Conservation (phyloP, 1,140 invertebrate genomes). For the Leucophenga varia region DNA sequence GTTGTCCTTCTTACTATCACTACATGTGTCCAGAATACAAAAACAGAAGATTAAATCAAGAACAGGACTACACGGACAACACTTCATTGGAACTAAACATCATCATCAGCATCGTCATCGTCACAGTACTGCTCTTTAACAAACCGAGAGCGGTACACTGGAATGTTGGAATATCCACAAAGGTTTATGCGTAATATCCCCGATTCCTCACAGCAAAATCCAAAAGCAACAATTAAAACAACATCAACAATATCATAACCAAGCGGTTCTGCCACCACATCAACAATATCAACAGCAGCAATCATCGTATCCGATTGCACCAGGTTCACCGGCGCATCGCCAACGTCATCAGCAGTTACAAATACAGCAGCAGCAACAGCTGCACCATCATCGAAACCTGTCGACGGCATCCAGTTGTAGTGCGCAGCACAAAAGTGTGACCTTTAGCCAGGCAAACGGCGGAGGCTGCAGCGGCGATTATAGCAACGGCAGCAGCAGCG, state of each 20-base stretch:
- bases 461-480: constrained; percentile 28
- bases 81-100: too few species aligned
- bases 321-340: constrained; percentile 43
- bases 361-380: constrained; percentile 24
- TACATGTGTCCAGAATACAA: too few species aligned
- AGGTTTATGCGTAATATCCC: constrained; percentile 55
- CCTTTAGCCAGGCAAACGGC: constrained; percentile 46
- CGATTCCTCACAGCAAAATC: constrained; percentile 46
- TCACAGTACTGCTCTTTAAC: constrained; percentile 24
- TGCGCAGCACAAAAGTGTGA: constrained; percentile 55
- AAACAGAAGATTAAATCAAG: too few species aligned
- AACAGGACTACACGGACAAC: too few species aligned
- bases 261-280: constrained; percentile 26
- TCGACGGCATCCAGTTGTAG: constrained; percentile 53
- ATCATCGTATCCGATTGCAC: constrained; percentile 20
- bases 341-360: constrained; percentile 38
- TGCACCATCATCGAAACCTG: constrained; percentile 49
- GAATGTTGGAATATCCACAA: constrained; percentile 57
- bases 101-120: neutral
- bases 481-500: constrained; percentile 49
- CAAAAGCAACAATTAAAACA: constrained; percentile 39
- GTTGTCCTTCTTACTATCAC: too few species aligned
- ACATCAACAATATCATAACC: constrained; percentile 21
- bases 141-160: constrained; percentile 37
- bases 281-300: constrained; percentile 20